Evolutionary conservation across 2,888 invertebrate genomes (phyloP).

Genomic region (Hydropsyche betteni): DNA sequence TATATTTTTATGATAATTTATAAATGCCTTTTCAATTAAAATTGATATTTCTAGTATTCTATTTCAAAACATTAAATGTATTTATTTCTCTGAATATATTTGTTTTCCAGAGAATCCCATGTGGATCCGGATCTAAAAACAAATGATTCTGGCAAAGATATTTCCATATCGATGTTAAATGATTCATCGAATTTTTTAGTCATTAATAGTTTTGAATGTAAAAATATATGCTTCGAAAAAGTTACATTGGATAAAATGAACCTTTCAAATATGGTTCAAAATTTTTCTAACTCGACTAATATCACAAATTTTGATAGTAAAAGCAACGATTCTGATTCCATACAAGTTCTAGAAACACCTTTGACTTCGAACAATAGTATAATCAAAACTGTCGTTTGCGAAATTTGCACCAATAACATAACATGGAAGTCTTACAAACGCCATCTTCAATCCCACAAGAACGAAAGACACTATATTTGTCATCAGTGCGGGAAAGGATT

Average conservation of each 20-base stretch:
- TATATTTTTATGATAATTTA: too few species aligned
- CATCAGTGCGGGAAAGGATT: slow-evolving; percentile 66
- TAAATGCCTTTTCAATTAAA: too few species aligned
- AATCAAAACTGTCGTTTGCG: slow-evolving; percentile 55
- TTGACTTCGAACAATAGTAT: background rate
- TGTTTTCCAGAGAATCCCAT: slow-evolving; percentile 49
- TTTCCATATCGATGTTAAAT: slow-evolving; percentile 54
- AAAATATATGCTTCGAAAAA: too few species aligned
- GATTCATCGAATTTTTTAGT: slow-evolving; percentile 42
- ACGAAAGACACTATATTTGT: slow-evolving; percentile 62
- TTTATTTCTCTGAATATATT: slow-evolving; percentile 51
- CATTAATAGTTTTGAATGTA: background rate
- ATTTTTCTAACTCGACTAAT: too few species aligned
- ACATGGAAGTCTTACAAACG: slow-evolving; percentile 58
- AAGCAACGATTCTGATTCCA: slow-evolving; percentile 10
- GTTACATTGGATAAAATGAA: too few species aligned
- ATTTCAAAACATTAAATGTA: slow-evolving; percentile 45
- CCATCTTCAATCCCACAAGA: slow-evolving; percentile 62
- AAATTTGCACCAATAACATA: slow-evolving; percentile 58
- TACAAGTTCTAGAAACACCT: slow-evolving; percentile 22
- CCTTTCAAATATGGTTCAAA: too few species aligned
- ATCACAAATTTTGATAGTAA: slow-evolving; percentile 38
- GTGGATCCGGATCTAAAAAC: slow-evolving; percentile 38
- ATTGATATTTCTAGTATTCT: background rate
- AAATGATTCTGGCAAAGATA: background rate